Evolutionary conservation across 2,113 vertebrate species (phyloP).

Genomic region (Psettodes erumei): DNA sequence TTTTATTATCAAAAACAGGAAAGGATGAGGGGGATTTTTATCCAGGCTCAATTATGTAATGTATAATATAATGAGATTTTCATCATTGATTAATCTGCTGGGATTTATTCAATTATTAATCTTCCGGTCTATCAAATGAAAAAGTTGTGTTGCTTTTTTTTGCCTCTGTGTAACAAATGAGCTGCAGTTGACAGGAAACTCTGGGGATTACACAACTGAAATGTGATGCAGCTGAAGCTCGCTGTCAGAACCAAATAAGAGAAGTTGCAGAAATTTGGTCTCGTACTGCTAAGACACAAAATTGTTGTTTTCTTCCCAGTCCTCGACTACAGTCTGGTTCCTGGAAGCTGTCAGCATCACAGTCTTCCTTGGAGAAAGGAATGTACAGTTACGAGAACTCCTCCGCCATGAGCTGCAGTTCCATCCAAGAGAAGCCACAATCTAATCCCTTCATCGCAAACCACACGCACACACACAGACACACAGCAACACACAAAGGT

Average conservation of each 20-base stretch:
- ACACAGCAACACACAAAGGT: conserved; percentile 13
- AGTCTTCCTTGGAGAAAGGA: background rate
- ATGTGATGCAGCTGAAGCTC: background rate
- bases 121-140: background rate
- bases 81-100: background rate
- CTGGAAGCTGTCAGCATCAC: background rate
- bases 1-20: too few relatives aligned
- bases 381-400: background rate
- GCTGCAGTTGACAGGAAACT: background rate
- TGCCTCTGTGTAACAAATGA: background rate
- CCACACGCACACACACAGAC: conserved; percentile 28
- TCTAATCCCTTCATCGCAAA: conserved; percentile 27
- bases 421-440: conserved; percentile 5
- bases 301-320: background rate
- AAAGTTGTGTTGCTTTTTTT: background rate
- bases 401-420: background rate
- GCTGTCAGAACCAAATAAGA: background rate
- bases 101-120: too few relatives aligned
- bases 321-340: background rate
- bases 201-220: background rate
- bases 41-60: too few relatives aligned
- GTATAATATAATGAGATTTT: too few relatives aligned
- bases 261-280: background rate
- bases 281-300: background rate
- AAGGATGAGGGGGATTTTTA: too few relatives aligned